These are phyloP conservation scores for Cariama cristata DNA, from an alignment of 2,113 vertebrate genomes.

Conservation along the genomic window DNA sequence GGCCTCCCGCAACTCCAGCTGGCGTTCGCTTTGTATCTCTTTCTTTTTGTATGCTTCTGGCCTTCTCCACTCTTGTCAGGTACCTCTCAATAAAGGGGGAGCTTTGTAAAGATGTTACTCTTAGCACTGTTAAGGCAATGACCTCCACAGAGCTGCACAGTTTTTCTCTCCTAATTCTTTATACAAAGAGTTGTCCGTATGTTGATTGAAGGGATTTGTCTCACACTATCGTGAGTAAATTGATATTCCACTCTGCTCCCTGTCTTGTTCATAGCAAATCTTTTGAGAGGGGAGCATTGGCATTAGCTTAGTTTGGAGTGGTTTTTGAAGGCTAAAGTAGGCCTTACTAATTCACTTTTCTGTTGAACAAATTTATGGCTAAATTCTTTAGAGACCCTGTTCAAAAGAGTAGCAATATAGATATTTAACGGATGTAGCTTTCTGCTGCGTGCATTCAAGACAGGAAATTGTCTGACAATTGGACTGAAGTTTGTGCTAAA, in stretches of 20 bases:
- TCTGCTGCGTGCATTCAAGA: not conserved
- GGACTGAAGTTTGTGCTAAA: not conserved
- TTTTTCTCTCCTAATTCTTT: not conserved
- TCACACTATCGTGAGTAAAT: rapidly evolving
- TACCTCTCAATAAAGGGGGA: conserved; percentile 3
- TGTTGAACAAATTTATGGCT: not conserved
- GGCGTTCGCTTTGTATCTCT: conserved; percentile 97
- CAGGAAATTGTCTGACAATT: not conserved
- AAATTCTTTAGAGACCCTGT: not conserved
- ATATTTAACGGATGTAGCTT: not conserved
- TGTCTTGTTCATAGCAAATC: not conserved
- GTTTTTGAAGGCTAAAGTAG: not conserved
- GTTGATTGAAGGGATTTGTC: not conserved
- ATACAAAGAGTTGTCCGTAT: rapidly evolving
- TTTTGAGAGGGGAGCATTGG: not conserved
- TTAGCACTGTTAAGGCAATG: not conserved
- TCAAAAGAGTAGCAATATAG: not conserved
- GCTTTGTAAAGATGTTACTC: not conserved
- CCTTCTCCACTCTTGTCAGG: conserved; percentile 97
- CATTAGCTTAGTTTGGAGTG: not conserved
- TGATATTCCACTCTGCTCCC: not conserved
- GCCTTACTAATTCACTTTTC: not conserved
- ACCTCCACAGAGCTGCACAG: not conserved
- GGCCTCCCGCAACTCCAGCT: conserved; percentile 93
- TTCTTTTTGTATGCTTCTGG: conserved; percentile 96